These are phyloP conservation scores for Xestia xanthographa DNA, from an alignment of 2,888 invertebrate species.

Conservation along the genomic window DNA sequence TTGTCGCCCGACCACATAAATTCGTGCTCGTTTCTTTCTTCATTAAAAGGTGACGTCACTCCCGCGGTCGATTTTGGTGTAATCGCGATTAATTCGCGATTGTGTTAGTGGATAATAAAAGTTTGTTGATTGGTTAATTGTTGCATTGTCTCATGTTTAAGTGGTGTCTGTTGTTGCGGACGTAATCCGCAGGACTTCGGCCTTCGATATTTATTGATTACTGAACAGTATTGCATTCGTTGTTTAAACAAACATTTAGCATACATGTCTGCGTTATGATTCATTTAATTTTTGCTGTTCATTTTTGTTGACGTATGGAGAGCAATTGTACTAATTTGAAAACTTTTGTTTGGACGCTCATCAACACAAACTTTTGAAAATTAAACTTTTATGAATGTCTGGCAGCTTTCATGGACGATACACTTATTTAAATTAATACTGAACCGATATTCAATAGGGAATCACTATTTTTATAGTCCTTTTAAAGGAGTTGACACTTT, in stretches of 20 bases:
- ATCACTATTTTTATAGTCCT: background rate
- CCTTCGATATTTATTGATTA: conserved; percentile 81
- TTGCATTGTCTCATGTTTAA: conserved; percentile 84
- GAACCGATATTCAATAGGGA: background rate
- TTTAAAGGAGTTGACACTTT: background rate
- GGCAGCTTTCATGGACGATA: background rate
- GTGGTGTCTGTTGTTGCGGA: conserved; percentile 64
- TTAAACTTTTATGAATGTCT: conserved; percentile 27
- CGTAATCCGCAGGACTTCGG: conserved; percentile 70
- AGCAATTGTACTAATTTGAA: conserved; percentile 35
- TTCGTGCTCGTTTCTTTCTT: conserved; percentile 82
- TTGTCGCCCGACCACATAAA: conserved; percentile 82
- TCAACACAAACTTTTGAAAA: conserved; percentile 39
- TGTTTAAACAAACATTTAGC: conserved; percentile 64
- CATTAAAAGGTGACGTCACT: conserved; percentile 89
- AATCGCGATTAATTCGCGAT: conserved; percentile 68
- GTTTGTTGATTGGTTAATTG: conserved; percentile 64
- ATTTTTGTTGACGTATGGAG: conserved; percentile 20
- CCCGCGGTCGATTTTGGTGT: conserved; percentile 79
- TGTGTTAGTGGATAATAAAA: conserved; percentile 64
- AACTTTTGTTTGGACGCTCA: conserved; percentile 27
- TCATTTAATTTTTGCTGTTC: conserved; percentile 23
- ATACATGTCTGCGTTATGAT: conserved; percentile 50
- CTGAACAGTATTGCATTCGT: conserved; percentile 72
- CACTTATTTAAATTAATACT: background rate